phyloP scores from a whole-genome alignment of 2,888 invertebrate species.

The Xanthia togata region DNA sequence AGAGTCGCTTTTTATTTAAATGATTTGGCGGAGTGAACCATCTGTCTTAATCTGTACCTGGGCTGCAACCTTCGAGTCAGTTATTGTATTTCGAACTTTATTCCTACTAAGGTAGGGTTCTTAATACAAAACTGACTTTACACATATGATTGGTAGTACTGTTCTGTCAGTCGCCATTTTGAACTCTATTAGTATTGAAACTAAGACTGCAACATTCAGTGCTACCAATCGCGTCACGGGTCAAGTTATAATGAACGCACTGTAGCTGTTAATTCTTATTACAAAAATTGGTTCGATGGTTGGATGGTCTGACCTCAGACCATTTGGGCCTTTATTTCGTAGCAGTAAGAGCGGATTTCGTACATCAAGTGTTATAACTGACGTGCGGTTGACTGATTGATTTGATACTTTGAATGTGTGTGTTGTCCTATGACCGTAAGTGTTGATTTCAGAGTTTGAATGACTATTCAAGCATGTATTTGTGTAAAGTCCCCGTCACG shows the following conservation, averaged over 20 bases:
- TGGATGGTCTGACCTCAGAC: too few relatives aligned
- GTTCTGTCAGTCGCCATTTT: too few relatives aligned
- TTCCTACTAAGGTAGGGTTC: not conserved
- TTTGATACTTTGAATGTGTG: constrained; percentile 5
- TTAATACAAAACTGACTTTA: not conserved
- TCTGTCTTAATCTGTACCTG: too few relatives aligned
- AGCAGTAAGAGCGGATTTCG: not conserved
- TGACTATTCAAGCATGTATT: constrained; percentile 35
- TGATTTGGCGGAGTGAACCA: too few relatives aligned
- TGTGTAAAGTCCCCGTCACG: not conserved
- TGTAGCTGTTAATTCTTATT: not conserved
- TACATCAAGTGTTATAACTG: not conserved
- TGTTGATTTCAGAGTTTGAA: not conserved
- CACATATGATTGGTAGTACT: too few relatives aligned
- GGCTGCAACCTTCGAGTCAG: not conserved
- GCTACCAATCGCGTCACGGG: too few relatives aligned
- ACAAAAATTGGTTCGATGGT: not conserved
- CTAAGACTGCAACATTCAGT: too few relatives aligned
- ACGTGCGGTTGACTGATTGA: not conserved
- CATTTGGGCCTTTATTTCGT: not conserved
- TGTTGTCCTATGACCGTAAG: constrained; percentile 27
- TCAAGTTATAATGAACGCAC: too few relatives aligned
- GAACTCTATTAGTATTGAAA: too few relatives aligned
- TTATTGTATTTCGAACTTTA: not conserved
- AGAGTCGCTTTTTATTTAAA: too few relatives aligned